Percentiles rank a stretch among this genome's conserved stretches.
These are phyloP conservation scores for Amphipoea lucens DNA, from an alignment of 2,888 invertebrate species.

Conservation along the genomic window DNA sequence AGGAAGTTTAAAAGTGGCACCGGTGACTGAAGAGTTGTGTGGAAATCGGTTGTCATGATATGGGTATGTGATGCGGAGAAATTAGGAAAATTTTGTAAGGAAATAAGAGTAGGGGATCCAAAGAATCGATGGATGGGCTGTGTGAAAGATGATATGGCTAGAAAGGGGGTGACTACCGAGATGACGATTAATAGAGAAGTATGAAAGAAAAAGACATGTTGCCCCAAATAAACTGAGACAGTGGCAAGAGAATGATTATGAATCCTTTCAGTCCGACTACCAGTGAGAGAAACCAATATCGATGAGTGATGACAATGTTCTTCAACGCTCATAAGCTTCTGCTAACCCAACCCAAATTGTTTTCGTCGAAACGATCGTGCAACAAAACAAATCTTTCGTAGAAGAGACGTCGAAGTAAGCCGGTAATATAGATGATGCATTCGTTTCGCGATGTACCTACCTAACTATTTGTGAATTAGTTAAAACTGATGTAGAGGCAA, in stretches of 20 bases:
- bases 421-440: slow-evolving; percentile 2
- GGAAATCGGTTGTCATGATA: too few species aligned
- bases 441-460: background rate
- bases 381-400: slow-evolving; percentile 39
- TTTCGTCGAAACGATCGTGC: slow-evolving; percentile 35
- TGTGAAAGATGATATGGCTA: background rate
- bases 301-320: background rate
- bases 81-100: background rate
- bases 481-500: background rate
- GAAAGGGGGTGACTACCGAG: background rate
- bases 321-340: background rate
- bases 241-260: background rate
- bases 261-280: background rate
- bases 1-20: background rate
- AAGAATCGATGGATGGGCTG: background rate
- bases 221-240: too few species aligned
- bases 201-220: background rate
- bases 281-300: background rate
- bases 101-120: background rate
- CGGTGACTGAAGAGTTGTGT: too few species aligned
- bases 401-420: slow-evolving; percentile 17
- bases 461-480: slow-evolving; percentile 6
- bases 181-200: background rate
- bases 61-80: background rate
- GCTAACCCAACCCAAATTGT: slow-evolving; percentile 11